These are phyloP conservation scores for Hirtodrosophila histrioides DNA, from an alignment of 2,888 invertebrate species.

Conservation along the genomic window DNA sequence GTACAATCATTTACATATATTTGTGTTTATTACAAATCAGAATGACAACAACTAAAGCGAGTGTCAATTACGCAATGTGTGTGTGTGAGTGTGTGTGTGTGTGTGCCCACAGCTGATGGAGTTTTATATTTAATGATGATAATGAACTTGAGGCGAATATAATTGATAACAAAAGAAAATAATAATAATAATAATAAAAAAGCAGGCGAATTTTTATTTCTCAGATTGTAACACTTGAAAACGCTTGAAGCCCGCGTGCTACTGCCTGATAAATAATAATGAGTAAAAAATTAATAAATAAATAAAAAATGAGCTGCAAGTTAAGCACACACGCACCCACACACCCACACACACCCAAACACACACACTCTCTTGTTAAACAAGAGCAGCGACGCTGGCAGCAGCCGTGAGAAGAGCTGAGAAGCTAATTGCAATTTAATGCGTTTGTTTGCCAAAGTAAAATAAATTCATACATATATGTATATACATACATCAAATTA, in stretches of 20 bases:
- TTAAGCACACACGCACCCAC: constrained; percentile 6
- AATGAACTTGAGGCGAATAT: constrained; percentile 71
- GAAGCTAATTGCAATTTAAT: constrained; percentile 71
- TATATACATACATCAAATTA: constrained; percentile 8
- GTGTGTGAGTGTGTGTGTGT: constrained; percentile 8
- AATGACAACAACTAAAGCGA: constrained; percentile 32
- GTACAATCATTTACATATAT: constrained; percentile 29
- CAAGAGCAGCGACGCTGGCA: constrained; percentile 16
- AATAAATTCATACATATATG: constrained; percentile 43
- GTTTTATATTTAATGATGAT: constrained; percentile 65
- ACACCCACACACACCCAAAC: neutral
- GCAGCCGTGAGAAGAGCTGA: constrained; percentile 51
- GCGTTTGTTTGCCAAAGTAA: constrained; percentile 65
- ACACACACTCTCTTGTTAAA: constrained; percentile 16
- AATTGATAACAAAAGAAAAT: constrained; percentile 71
- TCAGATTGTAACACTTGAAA: constrained; percentile 43
- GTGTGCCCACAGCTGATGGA: constrained; percentile 31
- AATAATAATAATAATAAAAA: constrained; percentile 36
- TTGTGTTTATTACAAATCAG: constrained; percentile 41
- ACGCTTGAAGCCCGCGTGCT: constrained; percentile 34
- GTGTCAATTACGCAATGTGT: constrained; percentile 53
- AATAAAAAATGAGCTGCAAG: constrained; percentile 53
- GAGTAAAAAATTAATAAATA: constrained; percentile 60
- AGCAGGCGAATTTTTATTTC: constrained; percentile 32
- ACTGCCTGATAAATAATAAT: constrained; percentile 58